Evolutionary conservation across 2,888 invertebrate genomes (phyloP).

Genomic region (Atrina japonica): DNA sequence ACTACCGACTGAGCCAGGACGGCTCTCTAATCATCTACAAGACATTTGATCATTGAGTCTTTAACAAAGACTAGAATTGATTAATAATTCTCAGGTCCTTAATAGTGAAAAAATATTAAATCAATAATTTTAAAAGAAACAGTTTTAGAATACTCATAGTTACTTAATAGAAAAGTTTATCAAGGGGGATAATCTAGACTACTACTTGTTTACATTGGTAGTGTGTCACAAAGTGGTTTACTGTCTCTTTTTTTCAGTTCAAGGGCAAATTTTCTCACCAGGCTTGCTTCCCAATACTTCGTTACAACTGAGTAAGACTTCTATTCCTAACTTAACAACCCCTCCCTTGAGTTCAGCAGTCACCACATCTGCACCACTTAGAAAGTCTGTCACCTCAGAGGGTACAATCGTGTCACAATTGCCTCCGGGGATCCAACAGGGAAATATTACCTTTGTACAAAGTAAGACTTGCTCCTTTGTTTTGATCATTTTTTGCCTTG

Average conservation of each 20-base stretch:
- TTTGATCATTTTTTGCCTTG: neutral
- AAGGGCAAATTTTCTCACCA: conserved; percentile 41
- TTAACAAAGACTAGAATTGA: no score
- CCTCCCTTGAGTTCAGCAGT: conserved; percentile 54
- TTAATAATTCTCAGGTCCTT: no score
- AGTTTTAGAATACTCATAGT: no score
- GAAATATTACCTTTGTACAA: conserved; percentile 58
- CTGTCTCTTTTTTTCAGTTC: conserved; percentile 17
- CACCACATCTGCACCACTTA: conserved; percentile 51
- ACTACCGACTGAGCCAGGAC: no score
- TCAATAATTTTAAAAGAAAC: no score
- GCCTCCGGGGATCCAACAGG: conserved; percentile 45
- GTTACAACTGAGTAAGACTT: conserved; percentile 13
- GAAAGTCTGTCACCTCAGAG: conserved; percentile 33
- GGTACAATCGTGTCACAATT: conserved; percentile 30
- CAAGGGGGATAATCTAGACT: no score
- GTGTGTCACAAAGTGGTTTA: no score
- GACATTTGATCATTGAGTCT: no score
- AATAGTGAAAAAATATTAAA: no score
- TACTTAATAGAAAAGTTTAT: no score
- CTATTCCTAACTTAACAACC: conserved; percentile 41
- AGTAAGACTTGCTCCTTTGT: conserved; percentile 44
- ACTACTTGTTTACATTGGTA: no score
- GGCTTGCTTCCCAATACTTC: conserved; percentile 19
- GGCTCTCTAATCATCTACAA: no score